These are phyloP conservation scores for Dryococelus australis DNA, from an alignment of 2,888 invertebrate genomes.

Conservation along the genomic window DNA sequence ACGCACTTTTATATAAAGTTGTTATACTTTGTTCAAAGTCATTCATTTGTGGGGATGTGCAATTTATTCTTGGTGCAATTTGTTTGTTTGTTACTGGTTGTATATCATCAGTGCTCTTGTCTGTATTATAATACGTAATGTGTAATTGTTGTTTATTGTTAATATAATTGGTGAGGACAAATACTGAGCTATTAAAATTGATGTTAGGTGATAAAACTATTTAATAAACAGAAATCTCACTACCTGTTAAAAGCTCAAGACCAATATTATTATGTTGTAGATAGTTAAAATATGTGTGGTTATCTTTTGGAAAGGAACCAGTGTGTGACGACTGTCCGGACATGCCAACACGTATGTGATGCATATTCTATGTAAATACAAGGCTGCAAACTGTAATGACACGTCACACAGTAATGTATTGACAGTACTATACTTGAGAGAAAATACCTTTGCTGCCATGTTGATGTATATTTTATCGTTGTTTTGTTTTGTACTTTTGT, in stretches of 20 bases:
- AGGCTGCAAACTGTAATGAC: not conserved
- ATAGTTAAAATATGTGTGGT: conserved; percentile 32
- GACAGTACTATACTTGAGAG: not conserved
- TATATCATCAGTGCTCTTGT: not conserved
- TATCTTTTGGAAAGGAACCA: not conserved
- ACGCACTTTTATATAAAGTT: not conserved
- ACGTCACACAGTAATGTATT: not conserved
- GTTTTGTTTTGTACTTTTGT: conserved; percentile 47
- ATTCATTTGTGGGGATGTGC: not conserved
- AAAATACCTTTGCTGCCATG: conserved; percentile 25
- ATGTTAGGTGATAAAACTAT: conserved; percentile 43
- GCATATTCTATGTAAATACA: conserved; percentile 13
- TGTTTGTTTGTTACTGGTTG: not conserved
- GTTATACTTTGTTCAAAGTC: not conserved
- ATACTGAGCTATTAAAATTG: conserved; percentile 38
- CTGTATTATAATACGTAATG: not conserved
- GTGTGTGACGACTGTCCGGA: not conserved
- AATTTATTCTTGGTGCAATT: not conserved
- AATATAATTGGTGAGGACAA: conserved; percentile 31
- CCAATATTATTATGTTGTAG: conserved; percentile 40
- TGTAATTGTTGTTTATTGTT: conserved; percentile 23
- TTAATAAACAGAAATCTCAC: conserved; percentile 38
- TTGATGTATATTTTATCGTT: conserved; percentile 45
- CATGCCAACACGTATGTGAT: not conserved
- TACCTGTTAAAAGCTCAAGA: conserved; percentile 45